Conservation (phyloP, 2,888 invertebrate genomes). For the Calliscelio sp. region DNA sequence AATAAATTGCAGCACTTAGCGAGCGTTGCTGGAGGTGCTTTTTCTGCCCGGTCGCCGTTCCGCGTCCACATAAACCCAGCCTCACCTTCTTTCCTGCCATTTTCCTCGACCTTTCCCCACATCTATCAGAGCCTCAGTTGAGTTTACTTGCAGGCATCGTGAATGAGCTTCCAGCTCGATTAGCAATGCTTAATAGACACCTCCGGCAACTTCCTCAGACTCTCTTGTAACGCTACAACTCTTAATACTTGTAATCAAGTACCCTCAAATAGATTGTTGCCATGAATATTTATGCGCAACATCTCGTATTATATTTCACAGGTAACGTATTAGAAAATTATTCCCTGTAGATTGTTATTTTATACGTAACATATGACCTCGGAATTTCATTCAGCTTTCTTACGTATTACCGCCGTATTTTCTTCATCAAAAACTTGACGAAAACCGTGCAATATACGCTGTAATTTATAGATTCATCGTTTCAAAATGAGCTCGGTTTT, state of each 20-base stretch:
- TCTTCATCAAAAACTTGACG: too few relatives aligned
- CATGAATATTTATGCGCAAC: constrained; percentile 60
- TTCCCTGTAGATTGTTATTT: constrained; percentile 40
- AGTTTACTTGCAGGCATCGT: constrained; percentile 57
- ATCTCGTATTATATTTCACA: constrained; percentile 33
- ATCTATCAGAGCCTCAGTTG: constrained; percentile 56
- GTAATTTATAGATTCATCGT: too few relatives aligned
- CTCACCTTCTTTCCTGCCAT: constrained; percentile 59
- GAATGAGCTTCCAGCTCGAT: constrained; percentile 75
- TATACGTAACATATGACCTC: constrained; percentile 34
- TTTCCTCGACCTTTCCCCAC: constrained; percentile 63
- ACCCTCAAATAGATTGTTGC: constrained; percentile 64
- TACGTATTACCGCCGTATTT: too few relatives aligned
- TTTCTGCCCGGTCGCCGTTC: constrained; percentile 52
- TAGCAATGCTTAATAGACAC: constrained; percentile 78
- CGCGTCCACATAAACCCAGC: constrained; percentile 50
- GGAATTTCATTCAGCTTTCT: not conserved
- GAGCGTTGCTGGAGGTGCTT: constrained; percentile 65
- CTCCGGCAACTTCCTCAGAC: constrained; percentile 69
- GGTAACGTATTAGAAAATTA: constrained; percentile 49
- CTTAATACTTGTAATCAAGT: constrained; percentile 69
- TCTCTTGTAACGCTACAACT: constrained; percentile 58
- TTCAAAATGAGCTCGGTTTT: too few relatives aligned
- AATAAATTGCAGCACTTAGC: constrained; percentile 82
- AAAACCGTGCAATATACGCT: too few relatives aligned